Evolutionary conservation across 30 jellyfish, hydroid and myxozoan species (phyloP).

Genomic region (Aurelia aurita complex sp. Pacific): DNA sequence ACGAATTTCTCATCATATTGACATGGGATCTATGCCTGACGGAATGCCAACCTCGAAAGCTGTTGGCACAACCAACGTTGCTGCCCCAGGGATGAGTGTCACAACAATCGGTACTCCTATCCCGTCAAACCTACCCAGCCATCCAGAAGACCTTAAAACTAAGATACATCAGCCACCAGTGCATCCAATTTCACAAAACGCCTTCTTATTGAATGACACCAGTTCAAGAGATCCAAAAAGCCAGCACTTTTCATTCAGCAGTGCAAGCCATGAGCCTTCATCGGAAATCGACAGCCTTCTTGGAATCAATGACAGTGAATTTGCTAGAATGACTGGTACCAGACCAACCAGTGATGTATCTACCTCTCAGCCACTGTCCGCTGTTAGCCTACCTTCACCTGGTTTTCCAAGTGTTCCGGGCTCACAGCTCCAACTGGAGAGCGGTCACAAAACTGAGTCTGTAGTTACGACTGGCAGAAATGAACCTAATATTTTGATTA

Average conservation of each 20-base stretch:
- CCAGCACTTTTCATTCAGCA: constrained; percentile 18
- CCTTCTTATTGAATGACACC: constrained; percentile 1
- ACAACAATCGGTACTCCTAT: constrained; percentile 9
- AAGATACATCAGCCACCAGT: constrained; percentile 16
- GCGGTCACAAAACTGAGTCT: too few species aligned
- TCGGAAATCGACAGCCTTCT: constrained; percentile 46
- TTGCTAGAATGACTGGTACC: constrained; percentile 22
- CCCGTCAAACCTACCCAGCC: constrained; percentile 36
- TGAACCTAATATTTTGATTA: neutral
- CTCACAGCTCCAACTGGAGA: neutral
- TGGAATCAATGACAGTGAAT: constrained; percentile 43
- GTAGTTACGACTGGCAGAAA: neutral
- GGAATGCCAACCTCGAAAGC: constrained; percentile 1
- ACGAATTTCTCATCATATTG: constrained; percentile 13
- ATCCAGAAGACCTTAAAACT: constrained; percentile 40
- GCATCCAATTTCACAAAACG: constrained; percentile 23
- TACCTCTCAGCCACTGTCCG: constrained; percentile 1
- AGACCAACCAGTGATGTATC: constrained; percentile 4
- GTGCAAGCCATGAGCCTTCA: constrained; percentile 16
- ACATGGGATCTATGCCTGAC: constrained; percentile 3
- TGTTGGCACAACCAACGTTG: neutral
- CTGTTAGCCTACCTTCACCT: constrained; percentile 16
- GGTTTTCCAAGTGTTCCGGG: neutral
- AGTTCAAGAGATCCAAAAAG: constrained; percentile 9
- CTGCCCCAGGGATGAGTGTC: neutral